Percentiles rank a stretch among this genome's conserved stretches.
These are phyloP conservation scores for Lucifuga dentata DNA, from an alignment of 2,113 vertebrate genomes.

Conservation along the genomic window DNA sequence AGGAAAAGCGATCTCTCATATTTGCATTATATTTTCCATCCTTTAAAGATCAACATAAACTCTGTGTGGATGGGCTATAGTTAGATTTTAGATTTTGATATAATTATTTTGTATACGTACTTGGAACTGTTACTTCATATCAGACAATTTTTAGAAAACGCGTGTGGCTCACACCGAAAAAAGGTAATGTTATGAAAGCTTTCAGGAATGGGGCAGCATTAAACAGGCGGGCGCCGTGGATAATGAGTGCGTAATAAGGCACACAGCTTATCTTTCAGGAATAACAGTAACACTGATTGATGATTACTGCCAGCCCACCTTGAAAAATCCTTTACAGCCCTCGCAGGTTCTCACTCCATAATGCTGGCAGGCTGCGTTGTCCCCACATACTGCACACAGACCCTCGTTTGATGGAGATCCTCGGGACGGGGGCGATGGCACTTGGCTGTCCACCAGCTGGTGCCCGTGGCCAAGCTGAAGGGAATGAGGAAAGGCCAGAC, in stretches of 20 bases:
- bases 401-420: conserved; percentile 98
- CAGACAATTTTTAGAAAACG: too few relatives aligned
- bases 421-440: conserved; percentile 94
- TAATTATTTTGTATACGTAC: too few relatives aligned
- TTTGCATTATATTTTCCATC: too few relatives aligned
- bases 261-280: neutral
- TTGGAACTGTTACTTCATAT: too few relatives aligned
- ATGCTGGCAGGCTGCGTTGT: conserved; percentile 97
- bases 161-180: neutral
- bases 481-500: conserved; percentile 93
- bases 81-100: too few relatives aligned
- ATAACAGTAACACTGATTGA: conserved; percentile 34
- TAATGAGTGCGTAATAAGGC: neutral
- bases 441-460: conserved; percentile 95
- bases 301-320: conserved; percentile 83
- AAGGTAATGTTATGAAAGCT: neutral
- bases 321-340: conserved; percentile 97
- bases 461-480: conserved; percentile 95
- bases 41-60: too few relatives aligned
- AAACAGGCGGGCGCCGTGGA: neutral
- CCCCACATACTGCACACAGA: conserved; percentile 96
- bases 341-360: conserved; percentile 96
- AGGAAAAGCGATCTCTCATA: conserved; percentile 49
- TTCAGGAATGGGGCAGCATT: neutral
- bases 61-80: too few relatives aligned